Evolutionary conservation across 1,140 invertebrate genomes (phyloP).

Genomic region (Artemia franciscana): DNA sequence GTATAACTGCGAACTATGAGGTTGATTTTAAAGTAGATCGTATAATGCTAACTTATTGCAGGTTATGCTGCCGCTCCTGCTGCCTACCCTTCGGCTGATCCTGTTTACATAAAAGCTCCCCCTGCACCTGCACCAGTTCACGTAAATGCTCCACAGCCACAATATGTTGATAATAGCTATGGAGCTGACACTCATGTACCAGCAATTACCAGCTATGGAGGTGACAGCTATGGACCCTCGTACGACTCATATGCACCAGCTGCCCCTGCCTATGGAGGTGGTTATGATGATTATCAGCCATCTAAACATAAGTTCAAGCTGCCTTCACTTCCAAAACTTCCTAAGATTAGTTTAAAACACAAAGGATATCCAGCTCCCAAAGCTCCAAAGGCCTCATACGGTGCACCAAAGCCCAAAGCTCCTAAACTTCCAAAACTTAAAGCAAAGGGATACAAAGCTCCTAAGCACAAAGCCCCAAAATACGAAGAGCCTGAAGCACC

Average conservation of each 20-base stretch:
- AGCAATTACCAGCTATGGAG: not conserved
- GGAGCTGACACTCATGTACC: not conserved
- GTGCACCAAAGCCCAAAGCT: slow-evolving; percentile 6
- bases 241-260: slow-evolving; percentile 3
- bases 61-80: slow-evolving; percentile 6
- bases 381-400: slow-evolving; percentile 10
- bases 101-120: slow-evolving; percentile 16
- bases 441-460: slow-evolving; percentile 9
- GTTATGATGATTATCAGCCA: not conserved
- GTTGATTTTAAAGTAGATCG: too few relatives aligned
- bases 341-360: slow-evolving; percentile 5
- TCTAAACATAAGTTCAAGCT: slow-evolving; percentile 2
- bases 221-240: not conserved
- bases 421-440: slow-evolving; percentile 8
- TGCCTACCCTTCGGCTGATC: slow-evolving; percentile 10
- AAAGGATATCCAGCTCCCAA: slow-evolving; percentile 6
- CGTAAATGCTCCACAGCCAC: slow-evolving; percentile 13
- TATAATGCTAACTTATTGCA: slow-evolving; percentile 9
- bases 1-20: too few relatives aligned
- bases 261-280: not conserved
- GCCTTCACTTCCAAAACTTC: slow-evolving; percentile 6
- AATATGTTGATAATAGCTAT: slow-evolving; percentile 4
- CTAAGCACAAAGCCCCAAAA: slow-evolving; percentile 9
- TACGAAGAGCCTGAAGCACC: slow-evolving; percentile 13
- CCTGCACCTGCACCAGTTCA: slow-evolving; percentile 16